A percentile compares a stretch with the other conserved stretches of the same genome.
Evolutionary conservation across 2,797 vertebrate genomes (phyloP).

Genomic region (Selene dorsalis): DNA sequence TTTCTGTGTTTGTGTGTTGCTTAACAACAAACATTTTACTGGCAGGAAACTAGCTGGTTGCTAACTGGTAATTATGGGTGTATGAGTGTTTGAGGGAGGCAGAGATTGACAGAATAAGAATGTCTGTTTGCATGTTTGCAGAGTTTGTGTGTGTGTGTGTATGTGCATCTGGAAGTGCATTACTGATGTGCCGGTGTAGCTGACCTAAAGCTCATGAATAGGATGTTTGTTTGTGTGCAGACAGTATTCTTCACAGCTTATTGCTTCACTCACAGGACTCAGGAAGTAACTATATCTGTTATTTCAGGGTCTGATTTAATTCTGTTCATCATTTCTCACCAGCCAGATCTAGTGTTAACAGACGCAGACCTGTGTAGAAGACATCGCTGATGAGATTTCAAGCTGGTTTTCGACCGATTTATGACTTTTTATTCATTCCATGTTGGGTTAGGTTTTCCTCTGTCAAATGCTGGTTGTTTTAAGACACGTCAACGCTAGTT

Average conservation of each 20-base stretch:
- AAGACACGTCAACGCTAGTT: conserved; percentile 46
- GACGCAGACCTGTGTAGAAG: conserved; percentile 28
- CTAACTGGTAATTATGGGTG: conserved; percentile 33
- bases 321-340: conserved; percentile 35
- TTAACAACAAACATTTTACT: conserved; percentile 28
- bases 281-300: conserved; percentile 72
- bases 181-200: conserved; percentile 40
- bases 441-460: conserved; percentile 39
- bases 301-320: conserved; percentile 66
- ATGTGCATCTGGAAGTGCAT: conserved; percentile 32
- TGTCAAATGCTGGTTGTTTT: conserved; percentile 42
- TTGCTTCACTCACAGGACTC: conserved; percentile 55
- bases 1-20: conserved; percentile 28
- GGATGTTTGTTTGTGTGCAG: conserved; percentile 71
- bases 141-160: conserved; percentile 14
- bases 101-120: conserved; percentile 32
- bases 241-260: conserved; percentile 43
- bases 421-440: conserved; percentile 63
- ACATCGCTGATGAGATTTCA: conserved; percentile 56
- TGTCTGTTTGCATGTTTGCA: conserved; percentile 41
- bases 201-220: conserved; percentile 69
- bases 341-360: conserved; percentile 40
- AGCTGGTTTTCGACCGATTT: conserved; percentile 55
- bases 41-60: conserved; percentile 31
- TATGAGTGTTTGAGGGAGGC: conserved; percentile 19